A percentile compares a stretch with the other conserved stretches of the same genome.
Evolutionary conservation across 2,113 vertebrate genomes (phyloP).

Genomic region (Onychorhynchus coronatus): DNA sequence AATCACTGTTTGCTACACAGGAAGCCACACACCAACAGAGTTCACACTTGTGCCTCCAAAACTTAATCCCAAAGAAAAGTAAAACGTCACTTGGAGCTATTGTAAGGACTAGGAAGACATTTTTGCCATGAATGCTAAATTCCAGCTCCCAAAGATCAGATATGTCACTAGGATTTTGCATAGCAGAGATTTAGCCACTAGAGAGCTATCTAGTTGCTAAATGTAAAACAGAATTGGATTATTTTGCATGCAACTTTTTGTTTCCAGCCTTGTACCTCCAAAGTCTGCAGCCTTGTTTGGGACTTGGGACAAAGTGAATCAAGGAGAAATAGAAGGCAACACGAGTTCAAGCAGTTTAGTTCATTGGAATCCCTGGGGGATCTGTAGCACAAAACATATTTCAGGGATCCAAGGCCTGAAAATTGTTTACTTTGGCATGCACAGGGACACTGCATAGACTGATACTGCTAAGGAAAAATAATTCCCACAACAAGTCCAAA

Average conservation of each 20-base stretch:
- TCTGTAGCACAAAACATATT: background rate
- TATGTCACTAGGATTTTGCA: background rate
- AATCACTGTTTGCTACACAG: background rate
- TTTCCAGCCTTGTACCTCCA: background rate
- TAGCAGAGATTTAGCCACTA: background rate
- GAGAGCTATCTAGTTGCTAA: background rate
- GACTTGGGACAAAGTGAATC: background rate
- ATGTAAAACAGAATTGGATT: constrained; percentile 1
- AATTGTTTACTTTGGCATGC: background rate
- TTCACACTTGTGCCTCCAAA: background rate
- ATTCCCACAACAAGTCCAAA: background rate
- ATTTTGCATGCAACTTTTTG: background rate
- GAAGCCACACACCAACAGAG: background rate
- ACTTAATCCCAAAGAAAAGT: background rate
- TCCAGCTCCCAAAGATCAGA: background rate
- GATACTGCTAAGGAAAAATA: background rate
- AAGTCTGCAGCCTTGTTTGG: background rate
- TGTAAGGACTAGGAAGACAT: background rate
- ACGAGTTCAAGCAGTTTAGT: background rate
- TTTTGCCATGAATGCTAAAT: background rate
- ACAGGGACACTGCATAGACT: background rate
- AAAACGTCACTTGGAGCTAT: background rate
- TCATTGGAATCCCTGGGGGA: background rate
- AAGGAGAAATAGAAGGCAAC: background rate
- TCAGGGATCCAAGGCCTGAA: background rate